These are phyloP conservation scores for Diaprepes abbreviatus DNA, from an alignment of 2,888 invertebrate genomes.

Conservation along the genomic window DNA sequence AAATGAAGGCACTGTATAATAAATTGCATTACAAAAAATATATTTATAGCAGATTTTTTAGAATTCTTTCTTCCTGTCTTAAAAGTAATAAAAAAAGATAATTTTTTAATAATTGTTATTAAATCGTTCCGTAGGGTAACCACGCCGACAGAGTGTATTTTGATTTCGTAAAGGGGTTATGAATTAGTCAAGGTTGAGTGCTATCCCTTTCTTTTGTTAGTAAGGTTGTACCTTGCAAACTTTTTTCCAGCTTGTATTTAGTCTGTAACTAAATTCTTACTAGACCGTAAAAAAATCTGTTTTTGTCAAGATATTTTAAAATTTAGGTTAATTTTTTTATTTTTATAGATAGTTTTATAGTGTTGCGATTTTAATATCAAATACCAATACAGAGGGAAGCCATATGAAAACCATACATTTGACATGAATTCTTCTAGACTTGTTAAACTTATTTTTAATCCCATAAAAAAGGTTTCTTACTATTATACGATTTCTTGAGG, in stretches of 20 bases:
- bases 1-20: too few relatives aligned
- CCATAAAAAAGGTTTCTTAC: slow-evolving; percentile 60
- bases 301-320: background rate
- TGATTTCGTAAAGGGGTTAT: slow-evolving; percentile 49
- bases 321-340: background rate
- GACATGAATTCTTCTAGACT: slow-evolving; percentile 46
- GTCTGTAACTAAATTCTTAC: slow-evolving; percentile 30
- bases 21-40: too few relatives aligned
- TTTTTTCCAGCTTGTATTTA: slow-evolving; percentile 32
- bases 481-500: slow-evolving; percentile 58
- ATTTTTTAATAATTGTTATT: slow-evolving; percentile 42
- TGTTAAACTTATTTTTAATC: slow-evolving; percentile 54
- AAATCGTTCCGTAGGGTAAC: slow-evolving; percentile 43
- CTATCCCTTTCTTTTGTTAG: slow-evolving; percentile 45
- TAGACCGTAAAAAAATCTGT: slow-evolving; percentile 45
- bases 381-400: slow-evolving; percentile 25
- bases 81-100: slow-evolving; percentile 13
- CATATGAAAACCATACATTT: slow-evolving; percentile 39
- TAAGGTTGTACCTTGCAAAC: slow-evolving; percentile 45
- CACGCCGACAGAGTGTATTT: slow-evolving; percentile 37
- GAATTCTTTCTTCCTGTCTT: background rate
- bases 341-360: too few relatives aligned
- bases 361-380: slow-evolving; percentile 37
- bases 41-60: background rate
- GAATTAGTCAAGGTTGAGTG: slow-evolving; percentile 49